A percentile compares a stretch with the other conserved stretches of the same genome.
Conservation (phyloP, 2,888 invertebrate species). For the Apamea monoglypha region DNA sequence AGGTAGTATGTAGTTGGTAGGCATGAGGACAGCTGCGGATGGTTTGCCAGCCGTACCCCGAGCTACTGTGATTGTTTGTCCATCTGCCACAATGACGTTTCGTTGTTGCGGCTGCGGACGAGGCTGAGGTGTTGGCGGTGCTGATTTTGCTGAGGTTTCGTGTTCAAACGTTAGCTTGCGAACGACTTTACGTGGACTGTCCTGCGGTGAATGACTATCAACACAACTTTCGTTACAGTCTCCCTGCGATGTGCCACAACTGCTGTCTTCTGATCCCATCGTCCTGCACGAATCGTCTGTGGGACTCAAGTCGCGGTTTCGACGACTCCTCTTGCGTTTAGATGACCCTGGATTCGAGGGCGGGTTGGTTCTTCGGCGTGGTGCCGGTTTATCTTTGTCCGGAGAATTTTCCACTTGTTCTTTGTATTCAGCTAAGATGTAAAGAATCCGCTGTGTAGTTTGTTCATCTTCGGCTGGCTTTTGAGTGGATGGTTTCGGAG, state of each 20-base stretch:
- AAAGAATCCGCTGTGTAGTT: conserved; percentile 94
- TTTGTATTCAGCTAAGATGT: conserved; percentile 94
- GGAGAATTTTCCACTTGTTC: conserved; percentile 95
- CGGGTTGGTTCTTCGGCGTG: conserved; percentile 93
- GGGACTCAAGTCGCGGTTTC: conserved; percentile 91
- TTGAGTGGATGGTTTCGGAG: conserved; percentile 89
- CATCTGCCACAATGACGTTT: conserved; percentile 91
- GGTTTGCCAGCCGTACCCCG: conserved; percentile 91
- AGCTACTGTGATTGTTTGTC: conserved; percentile 92
- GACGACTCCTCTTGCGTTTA: conserved; percentile 93
- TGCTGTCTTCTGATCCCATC: conserved; percentile 94
- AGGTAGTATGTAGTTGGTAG: conserved; percentile 93
- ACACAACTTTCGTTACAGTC: conserved; percentile 87
- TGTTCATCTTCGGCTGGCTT: conserved; percentile 95
- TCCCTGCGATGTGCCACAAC: conserved; percentile 92
- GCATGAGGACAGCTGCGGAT: conserved; percentile 92
- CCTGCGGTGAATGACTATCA: conserved; percentile 90
- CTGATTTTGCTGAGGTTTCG: conserved; percentile 78
- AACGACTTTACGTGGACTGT: conserved; percentile 86
- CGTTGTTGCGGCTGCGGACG: conserved; percentile 86
- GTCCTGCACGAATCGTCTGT: conserved; percentile 92
- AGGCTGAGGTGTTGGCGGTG: conserved; percentile 78
- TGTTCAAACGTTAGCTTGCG: conserved; percentile 87
- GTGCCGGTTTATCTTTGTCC: conserved; percentile 95
- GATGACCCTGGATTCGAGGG: conserved; percentile 93